Evolutionary conservation across 2,888 invertebrate species (phyloP).

Genomic region (Nomada hirtipes): DNA sequence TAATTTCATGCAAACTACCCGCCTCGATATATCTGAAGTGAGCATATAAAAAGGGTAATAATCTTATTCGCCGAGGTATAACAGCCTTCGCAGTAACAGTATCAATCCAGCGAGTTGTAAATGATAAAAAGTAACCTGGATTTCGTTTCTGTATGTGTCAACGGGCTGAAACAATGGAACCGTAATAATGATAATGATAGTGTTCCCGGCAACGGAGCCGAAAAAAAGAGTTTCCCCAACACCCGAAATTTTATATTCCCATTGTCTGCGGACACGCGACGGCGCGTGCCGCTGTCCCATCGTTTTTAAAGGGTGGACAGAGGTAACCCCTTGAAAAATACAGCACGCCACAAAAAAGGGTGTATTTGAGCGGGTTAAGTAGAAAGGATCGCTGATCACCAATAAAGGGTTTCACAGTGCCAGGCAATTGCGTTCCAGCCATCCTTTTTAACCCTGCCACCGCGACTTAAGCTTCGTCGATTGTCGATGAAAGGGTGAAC

Average conservation of each 20-base stretch:
- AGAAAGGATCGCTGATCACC: slow-evolving; percentile 81
- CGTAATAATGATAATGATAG: too few species aligned
- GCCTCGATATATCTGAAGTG: too few species aligned
- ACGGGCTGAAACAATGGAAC: neutral
- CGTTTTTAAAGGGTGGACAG: slow-evolving; percentile 50
- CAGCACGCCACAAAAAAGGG: slow-evolving; percentile 77
- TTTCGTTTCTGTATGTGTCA: neutral
- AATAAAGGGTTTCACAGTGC: slow-evolving; percentile 80
- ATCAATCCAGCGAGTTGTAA: neutral
- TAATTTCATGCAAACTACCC: too few species aligned
- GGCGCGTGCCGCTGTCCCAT: slow-evolving; percentile 57
- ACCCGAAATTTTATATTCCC: slow-evolving; percentile 25
- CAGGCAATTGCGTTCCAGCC: slow-evolving; percentile 70
- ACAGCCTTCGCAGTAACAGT: neutral
- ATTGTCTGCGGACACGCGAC: slow-evolving; percentile 59
- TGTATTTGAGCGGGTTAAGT: slow-evolving; percentile 78
- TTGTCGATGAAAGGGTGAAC: slow-evolving; percentile 76
- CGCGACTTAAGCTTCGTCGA: slow-evolving; percentile 65
- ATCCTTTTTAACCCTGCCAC: slow-evolving; percentile 80
- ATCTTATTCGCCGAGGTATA: too few species aligned
- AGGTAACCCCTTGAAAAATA: slow-evolving; percentile 78
- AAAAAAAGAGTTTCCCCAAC: slow-evolving; percentile 3
- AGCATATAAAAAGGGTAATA: too few species aligned
- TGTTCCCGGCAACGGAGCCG: too few species aligned
- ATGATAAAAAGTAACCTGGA: neutral